Evolutionary conservation across 92 coral and sea anemone species (phyloP), one percentile per base, ranked within the genome.

Genomic region (Epizoanthus rinbou): DNA sequence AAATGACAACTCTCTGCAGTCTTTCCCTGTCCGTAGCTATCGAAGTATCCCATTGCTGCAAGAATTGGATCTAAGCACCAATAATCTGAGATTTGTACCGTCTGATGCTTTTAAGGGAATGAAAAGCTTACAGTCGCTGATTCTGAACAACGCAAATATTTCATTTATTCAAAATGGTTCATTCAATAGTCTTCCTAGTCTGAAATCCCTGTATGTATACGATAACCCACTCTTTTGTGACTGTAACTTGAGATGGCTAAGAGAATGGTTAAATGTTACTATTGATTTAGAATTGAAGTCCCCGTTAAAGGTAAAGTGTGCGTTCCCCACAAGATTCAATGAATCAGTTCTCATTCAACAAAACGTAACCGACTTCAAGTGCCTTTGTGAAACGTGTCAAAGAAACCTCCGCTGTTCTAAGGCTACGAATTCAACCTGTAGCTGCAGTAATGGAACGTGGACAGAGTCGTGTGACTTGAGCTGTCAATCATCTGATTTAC

Each of bases 171-270:
- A 90, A 65, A 78, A 88, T 39, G 87, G 80, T 1, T 53, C 79
- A 31, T 72, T 90, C 33, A 74, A 87, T 69, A 56, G 47, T 52
- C 53, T 87, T 2, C 31, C 58, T 64, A 62, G 88, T 39, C 62
- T 78, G 25, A 65, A 83, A 17, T 63, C 37, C 23, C 59, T 90
- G 52, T 52, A 25, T 41, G 19, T 90, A 41, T 64, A 80, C 43
- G 57, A 83, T 13, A 90, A 84, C 45, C 91, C 91, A 7, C 64
- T 90, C 17, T 47, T 73, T 14, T 90, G 93, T 72, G 89, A 81
- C 65, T 90, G 93, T 70, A 78, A 70, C 21, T 57, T 87, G 31
- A 76, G 53, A 56, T 90, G 93, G 93, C 22, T 90, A 21, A 64
- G 50, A 58, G 84, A 90, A 57, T 90, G 93, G 93, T 15, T 90